Evolutionary conservation across 2,888 invertebrate genomes (phyloP).

Genomic region (Acleris literana): DNA sequence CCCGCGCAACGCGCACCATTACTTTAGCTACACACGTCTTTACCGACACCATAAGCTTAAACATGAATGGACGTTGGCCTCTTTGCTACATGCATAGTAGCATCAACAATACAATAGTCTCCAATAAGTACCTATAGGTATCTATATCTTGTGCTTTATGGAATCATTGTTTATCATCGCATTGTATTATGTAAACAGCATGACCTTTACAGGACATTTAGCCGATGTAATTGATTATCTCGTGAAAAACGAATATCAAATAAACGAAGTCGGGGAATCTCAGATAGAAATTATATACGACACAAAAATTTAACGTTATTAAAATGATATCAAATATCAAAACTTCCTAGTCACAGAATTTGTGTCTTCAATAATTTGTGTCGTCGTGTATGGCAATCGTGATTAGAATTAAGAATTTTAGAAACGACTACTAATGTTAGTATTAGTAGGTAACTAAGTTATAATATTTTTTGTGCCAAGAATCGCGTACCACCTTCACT

Average conservation of each 20-base stretch:
- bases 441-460: too few species aligned
- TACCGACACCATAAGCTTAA: slow-evolving; percentile 30
- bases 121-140: slow-evolving; percentile 14
- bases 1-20: slow-evolving; percentile 41
- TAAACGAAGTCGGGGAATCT: too few species aligned
- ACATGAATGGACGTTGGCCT: slow-evolving; percentile 23
- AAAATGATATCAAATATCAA: not conserved
- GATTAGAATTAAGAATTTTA: too few species aligned
- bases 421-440: too few species aligned
- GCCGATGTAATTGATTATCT: not conserved
- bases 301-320: not conserved
- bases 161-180: slow-evolving; percentile 18
- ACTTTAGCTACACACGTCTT: slow-evolving; percentile 31
- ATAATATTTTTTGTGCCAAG: too few species aligned
- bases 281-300: not conserved
- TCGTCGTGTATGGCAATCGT: too few species aligned
- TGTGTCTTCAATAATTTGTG: too few species aligned
- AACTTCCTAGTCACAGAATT: not conserved
- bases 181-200: slow-evolving; percentile 14
- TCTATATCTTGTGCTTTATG: slow-evolving; percentile 15
- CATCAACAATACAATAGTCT: slow-evolving; percentile 20
- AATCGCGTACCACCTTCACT: not conserved
- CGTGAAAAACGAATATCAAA: not conserved
- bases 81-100: slow-evolving; percentile 13
- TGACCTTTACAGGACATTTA: too few species aligned